A percentile compares a stretch with the other conserved stretches of the same genome.
These are phyloP conservation scores for Drosophila anomalata DNA, from an alignment of 2,888 invertebrate species.

Conservation along the genomic window DNA sequence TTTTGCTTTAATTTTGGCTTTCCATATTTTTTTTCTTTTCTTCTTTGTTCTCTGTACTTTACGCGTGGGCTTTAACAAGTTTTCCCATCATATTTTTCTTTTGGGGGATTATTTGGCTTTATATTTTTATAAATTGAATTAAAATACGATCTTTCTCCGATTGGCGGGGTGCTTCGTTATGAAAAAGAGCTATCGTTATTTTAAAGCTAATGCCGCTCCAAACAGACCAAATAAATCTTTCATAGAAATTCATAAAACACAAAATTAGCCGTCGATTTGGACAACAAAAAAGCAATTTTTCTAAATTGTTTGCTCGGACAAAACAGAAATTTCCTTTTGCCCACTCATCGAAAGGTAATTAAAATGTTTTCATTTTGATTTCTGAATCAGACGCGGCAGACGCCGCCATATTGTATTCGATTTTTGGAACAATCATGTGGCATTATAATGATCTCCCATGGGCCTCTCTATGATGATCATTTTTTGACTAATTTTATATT, in stretches of 20 bases:
- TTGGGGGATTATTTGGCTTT: conserved; percentile 37
- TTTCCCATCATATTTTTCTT: conserved; percentile 24
- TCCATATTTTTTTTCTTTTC: conserved; percentile 23
- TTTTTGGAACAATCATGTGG: conserved; percentile 49
- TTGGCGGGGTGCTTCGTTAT: conserved; percentile 24
- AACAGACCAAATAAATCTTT: conserved; percentile 8
- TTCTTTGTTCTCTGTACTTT: conserved; percentile 8
- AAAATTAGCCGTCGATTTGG: conserved; percentile 24
- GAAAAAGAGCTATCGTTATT: neutral
- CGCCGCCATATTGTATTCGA: conserved; percentile 62
- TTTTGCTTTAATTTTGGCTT: conserved; percentile 71
- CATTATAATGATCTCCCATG: conserved; percentile 56
- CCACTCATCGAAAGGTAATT: conserved; percentile 82
- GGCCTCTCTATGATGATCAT: conserved; percentile 38
- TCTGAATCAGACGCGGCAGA: conserved; percentile 14
- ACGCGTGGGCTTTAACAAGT: conserved; percentile 50
- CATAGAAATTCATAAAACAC: conserved; percentile 11
- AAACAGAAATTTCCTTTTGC: conserved; percentile 67
- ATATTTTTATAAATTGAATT: conserved; percentile 57
- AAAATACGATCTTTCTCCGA: conserved; percentile 33
- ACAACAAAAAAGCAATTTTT: conserved; percentile 31
- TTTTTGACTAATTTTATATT: conserved; percentile 70
- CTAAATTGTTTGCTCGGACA: conserved; percentile 14
- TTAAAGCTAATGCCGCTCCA: neutral
- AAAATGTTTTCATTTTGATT: conserved; percentile 78